phyloP scores from a whole-genome alignment of 2,888 invertebrate species.

The Aplocera efformata region DNA sequence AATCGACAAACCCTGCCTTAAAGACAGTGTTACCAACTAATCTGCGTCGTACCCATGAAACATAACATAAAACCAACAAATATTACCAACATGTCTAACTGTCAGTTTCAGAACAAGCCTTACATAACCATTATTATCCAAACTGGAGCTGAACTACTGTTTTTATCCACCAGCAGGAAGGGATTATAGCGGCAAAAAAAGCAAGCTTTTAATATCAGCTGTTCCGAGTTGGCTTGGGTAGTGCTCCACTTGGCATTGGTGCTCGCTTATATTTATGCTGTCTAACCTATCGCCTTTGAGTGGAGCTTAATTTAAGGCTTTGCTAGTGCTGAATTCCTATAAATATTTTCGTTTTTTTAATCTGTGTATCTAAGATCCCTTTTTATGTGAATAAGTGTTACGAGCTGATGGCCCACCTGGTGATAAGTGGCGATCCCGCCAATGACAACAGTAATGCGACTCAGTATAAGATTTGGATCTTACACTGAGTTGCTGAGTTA shows the following conservation, averaged over 20 bases:
- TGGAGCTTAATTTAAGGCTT: neutral
- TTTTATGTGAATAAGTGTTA: too few relatives aligned
- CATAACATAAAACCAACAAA: slow-evolving; percentile 21
- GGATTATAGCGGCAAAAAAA: slow-evolving; percentile 24
- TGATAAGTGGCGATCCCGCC: too few relatives aligned
- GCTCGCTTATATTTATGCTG: slow-evolving; percentile 34
- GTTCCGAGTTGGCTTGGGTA: slow-evolving; percentile 45
- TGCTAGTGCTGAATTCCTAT: too few relatives aligned
- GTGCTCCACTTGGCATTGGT: slow-evolving; percentile 38
- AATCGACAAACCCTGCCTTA: too few relatives aligned
- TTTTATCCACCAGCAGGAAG: slow-evolving; percentile 13
- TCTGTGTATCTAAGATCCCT: too few relatives aligned
- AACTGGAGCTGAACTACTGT: slow-evolving; percentile 13
- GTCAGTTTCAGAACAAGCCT: slow-evolving; percentile 6
- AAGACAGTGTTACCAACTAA: too few relatives aligned
- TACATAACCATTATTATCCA: slow-evolving; percentile 17
- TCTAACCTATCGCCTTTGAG: slow-evolving; percentile 33
- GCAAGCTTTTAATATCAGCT: slow-evolving; percentile 42
- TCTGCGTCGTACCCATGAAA: too few relatives aligned
- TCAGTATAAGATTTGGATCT: too few relatives aligned
- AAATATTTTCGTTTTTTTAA: too few relatives aligned
- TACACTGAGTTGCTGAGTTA: too few relatives aligned
- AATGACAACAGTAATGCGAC: too few relatives aligned
- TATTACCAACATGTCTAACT: slow-evolving; percentile 19
- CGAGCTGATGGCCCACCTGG: too few relatives aligned